Base-by-base conservation (phyloP, 1,140 invertebrate genomes). In the Phymorhynchus buccinoides region DNA sequence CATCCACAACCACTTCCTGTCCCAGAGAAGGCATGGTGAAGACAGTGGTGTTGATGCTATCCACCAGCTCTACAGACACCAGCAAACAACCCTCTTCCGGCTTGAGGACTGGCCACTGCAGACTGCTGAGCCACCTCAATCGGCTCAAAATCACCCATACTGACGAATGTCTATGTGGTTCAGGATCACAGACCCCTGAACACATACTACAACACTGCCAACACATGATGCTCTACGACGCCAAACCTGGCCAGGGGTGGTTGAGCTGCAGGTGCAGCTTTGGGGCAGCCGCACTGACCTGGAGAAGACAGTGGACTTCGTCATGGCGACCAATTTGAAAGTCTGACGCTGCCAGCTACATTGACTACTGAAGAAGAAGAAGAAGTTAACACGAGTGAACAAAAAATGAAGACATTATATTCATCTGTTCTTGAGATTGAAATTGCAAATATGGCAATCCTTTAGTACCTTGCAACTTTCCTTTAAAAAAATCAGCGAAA, bases 101-200 rank as follows among this genome's bases (percentile, higher is more conserved):
- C 80, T n/a, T 81, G 30, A 30, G 80, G 9, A 81, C 80, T 0
- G 41, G 48, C 44, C 80, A 81, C 48, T 62, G 48, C 80, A 81
- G 80, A 81, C 80, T 56, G 30, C 48, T n/a, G 12, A 44, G 30
- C 80, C 80, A 81, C 41, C 44, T 81, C 4, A 48, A 81, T 30
- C 22, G 41, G 32, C n/a, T 81, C 4, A 62, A 62, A 39, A 56
- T 56, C n/a, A n/a, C 44, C 48, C 27, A 39, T 16, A 81, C 80
- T 56, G 48, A 62, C 80, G 7, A 62, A 37, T 81, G 80, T 44
- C 44, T n/a, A 56, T 81, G 80, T 22, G 37, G 41, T 4, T 30
- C 37, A 12, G 35, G 30, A 44, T n/a, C 1, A 42, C 22, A 44
- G 48, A 56, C 30, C 80, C 27, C 66, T 30, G 66, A 71, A 71